Base-by-base conservation (phyloP, 2,888 invertebrate species). In the Flexamia atlantica region DNA sequence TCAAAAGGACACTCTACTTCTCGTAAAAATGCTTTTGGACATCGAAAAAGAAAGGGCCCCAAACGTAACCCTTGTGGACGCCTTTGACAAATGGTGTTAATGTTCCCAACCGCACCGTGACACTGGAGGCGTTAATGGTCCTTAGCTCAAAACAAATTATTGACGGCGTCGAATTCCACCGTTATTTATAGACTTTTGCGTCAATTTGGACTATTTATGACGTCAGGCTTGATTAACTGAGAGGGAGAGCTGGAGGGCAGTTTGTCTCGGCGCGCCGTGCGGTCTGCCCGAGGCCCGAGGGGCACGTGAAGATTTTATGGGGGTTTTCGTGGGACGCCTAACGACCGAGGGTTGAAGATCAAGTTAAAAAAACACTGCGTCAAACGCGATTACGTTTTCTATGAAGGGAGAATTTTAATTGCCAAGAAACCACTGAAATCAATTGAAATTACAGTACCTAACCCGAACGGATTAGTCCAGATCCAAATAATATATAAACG, bases 121-220 rank as follows among this genome's bases (percentile, higher is more conserved):
- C 70, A 36, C 20, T 28, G 23, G 9, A 64, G 42, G 40, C 74
- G 74, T 76, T 76, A 76, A 76, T 76, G 74, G 74, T 76, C 74
- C 74, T 76, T 46, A 76, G 40, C 74, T 76, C 74, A 12, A 76
- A 76, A 76, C 74, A 76, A 76, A 76, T 76, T 76, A 76, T 76
- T 76, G 74, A 76, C 46, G 74, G 17, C 42, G 74, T 76, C 74
- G 74, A 76, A 76, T 76, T 76, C 74, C 46, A 40, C 7, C 46
- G 74, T 76, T 17, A 76, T 76, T 76, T 76, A 76, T 76, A 17
- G 74, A 23, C 40, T 28, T 70, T 70, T 70, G 70, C 70, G 70
- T 70, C 70, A 70, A 70, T 70, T 70, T 76, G 28, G 46, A 76
- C 74, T 76, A 76, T 76, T 76, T 76, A 76, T 76, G 74, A 76